Percentiles rank a stretch among this genome's conserved stretches.
These are phyloP conservation scores for Tribolium madens DNA, from an alignment of 1,140 invertebrate genomes.

Conservation along the genomic window DNA sequence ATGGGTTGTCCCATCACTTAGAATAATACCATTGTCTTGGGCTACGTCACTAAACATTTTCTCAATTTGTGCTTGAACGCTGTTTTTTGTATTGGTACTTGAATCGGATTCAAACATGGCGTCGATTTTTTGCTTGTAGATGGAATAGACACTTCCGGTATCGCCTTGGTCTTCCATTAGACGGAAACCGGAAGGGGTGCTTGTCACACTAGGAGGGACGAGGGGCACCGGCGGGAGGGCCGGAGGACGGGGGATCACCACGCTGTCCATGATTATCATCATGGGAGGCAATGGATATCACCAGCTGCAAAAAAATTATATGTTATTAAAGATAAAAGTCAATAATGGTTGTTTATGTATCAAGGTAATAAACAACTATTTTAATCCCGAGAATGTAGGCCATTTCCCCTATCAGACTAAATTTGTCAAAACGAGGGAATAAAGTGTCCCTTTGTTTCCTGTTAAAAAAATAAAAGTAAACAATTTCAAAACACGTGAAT, in stretches of 20 bases:
- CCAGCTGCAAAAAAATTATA: background rate
- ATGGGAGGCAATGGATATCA: background rate
- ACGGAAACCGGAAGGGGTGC: conserved; percentile 65
- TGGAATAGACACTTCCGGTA: conserved; percentile 70
- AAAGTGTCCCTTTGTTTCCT: too few species aligned
- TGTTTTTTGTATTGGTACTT: conserved; percentile 72
- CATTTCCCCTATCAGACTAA: too few species aligned
- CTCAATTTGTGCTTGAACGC: conserved; percentile 86
- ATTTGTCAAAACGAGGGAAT: too few species aligned
- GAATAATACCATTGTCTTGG: conserved; percentile 69
- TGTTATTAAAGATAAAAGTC: background rate
- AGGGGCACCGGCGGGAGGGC: conserved; percentile 38
- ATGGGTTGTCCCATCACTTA: conserved; percentile 68
- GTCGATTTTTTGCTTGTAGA: conserved; percentile 86
- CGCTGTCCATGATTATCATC: conserved; percentile 39
- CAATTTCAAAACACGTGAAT: too few species aligned
- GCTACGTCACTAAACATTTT: conserved; percentile 87
- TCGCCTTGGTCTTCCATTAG: conserved; percentile 67
- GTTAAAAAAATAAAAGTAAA: too few species aligned
- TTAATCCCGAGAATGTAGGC: too few species aligned
- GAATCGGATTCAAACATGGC: conserved; percentile 82
- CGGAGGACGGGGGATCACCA: conserved; percentile 44
- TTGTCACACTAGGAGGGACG: conserved; percentile 25
- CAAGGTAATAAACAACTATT: too few species aligned
- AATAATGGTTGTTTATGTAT: too few species aligned